Conservation (phyloP, 2,113 vertebrate species). For the Sceloporus tristichus region DNA sequence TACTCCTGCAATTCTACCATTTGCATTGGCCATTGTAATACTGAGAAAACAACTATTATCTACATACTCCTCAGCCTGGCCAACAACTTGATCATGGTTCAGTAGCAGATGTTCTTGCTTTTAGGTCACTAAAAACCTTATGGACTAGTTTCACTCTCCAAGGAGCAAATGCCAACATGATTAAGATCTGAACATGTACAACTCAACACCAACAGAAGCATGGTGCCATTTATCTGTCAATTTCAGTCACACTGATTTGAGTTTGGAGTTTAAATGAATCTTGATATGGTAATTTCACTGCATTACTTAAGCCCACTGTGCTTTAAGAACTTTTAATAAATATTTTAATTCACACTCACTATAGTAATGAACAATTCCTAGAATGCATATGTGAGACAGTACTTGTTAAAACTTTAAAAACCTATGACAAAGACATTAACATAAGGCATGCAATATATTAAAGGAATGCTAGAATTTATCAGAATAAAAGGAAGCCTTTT, state of each 20-base stretch:
- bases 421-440: conserved; percentile 26
- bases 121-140: conserved; percentile 25
- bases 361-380: conserved; percentile 35
- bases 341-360: conserved; percentile 34
- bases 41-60: conserved; percentile 15
- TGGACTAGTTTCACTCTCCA: conserved; percentile 40
- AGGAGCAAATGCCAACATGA: conserved; percentile 34
- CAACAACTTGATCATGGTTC: conserved; percentile 25
- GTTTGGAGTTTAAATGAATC: conserved; percentile 28
- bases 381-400: conserved; percentile 14
- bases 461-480: not conserved
- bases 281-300: conserved; percentile 8
- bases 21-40: not conserved
- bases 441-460: conserved; percentile 3
- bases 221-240: conserved; percentile 17
- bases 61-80: conserved; percentile 28
- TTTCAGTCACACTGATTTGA: not conserved
- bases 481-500: conserved; percentile 9
- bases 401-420: conserved; percentile 3
- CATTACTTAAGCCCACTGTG: conserved; percentile 7
- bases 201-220: conserved; percentile 29
- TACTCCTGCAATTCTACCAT: conserved; percentile 13
- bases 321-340: conserved; percentile 39
- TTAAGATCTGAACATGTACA: conserved; percentile 34
- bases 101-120: conserved; percentile 46